Base-by-base conservation (phyloP, 2,113 vertebrate species). In the Planiliza haematocheilus region DNA sequence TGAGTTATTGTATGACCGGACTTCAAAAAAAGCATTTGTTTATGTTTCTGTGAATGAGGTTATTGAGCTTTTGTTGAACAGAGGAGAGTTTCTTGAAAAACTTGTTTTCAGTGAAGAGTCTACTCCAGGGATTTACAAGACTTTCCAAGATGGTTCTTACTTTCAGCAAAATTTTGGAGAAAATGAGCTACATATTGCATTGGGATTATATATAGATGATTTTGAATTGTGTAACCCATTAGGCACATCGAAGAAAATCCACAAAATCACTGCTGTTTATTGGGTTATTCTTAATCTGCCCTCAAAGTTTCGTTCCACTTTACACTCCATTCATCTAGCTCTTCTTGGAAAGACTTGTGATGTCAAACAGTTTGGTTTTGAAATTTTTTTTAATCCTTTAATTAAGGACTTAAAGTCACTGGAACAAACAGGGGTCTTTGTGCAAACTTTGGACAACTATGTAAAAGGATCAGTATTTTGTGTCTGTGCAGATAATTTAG, bases 251-350 rank as follows among this genome's bases (percentile, higher is more conserved):
- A 51, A 36, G 11, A 71, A 37, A 61, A 49, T 50, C 30, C 45
- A 50, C 7, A 59, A 51, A 2, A 42, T 74, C 0, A 74, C 51
- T 7, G 61, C 51, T 11, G 61, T 74, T 41, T 65, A 74, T 6
- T 58, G 63, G 56, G 17, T 53, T 4, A 21, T 76, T 60, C 24
- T 68, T n/a, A 60, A 67, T 60, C 4, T 75, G 14, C 63, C 55
- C 1, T 18, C 46, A 21, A 61, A 60, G 30, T 68, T 68, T 16
- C 10, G 7, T 37, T 59, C 72, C 4, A 75, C 4, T 38, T 52
- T 50, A 4, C 48, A 50, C 1, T 60, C 55, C 16, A 18, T 66
- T 66, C 37, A 58, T n/a, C 16, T 52, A 12, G 38, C 46, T 17
- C 12, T 58, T 0, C 48, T 67, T 36, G 2, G 48, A 50, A 50